phyloP scores from a whole-genome alignment of 1,140 invertebrate species.

The Plutomurus gul region DNA sequence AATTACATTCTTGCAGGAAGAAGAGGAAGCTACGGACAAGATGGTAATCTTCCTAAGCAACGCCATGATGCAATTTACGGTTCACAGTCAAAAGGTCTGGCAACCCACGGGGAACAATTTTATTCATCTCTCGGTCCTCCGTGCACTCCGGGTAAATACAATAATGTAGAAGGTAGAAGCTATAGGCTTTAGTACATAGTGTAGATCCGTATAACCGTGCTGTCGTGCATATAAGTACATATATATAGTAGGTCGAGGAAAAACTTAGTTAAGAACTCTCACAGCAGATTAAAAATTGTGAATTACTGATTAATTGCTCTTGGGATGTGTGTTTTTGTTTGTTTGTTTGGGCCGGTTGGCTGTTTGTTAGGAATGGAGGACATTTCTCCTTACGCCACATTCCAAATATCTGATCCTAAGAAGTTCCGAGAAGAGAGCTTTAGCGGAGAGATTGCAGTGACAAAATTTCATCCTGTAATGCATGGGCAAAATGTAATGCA shows the following conservation, averaged over 20 bases:
- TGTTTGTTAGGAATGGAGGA: conserved; percentile 67
- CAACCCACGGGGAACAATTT: conserved; percentile 31
- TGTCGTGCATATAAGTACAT: no score
- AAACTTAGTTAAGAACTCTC: not conserved
- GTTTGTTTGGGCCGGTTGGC: not conserved
- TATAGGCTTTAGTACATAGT: no score
- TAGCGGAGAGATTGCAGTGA: conserved; percentile 47
- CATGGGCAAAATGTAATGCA: conserved; percentile 10
- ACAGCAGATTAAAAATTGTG: conserved; percentile 6
- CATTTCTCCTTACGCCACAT: conserved; percentile 87
- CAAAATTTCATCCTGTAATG: conserved; percentile 49
- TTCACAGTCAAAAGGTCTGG: not conserved
- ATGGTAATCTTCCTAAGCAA: not conserved
- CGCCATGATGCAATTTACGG: conserved; percentile 1
- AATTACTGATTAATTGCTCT: not conserved
- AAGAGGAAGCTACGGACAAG: not conserved
- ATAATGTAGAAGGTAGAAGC: not conserved
- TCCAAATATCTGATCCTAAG: conserved; percentile 70
- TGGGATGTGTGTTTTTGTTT: not conserved
- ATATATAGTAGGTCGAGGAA: no score
- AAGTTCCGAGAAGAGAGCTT: conserved; percentile 48
- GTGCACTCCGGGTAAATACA: not conserved
- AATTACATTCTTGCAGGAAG: not conserved
- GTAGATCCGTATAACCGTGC: no score
- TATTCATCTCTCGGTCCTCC: conserved; percentile 16